Base-by-base conservation (phyloP, 2,113 vertebrate genomes). In the Cinclus cinclus region DNA sequence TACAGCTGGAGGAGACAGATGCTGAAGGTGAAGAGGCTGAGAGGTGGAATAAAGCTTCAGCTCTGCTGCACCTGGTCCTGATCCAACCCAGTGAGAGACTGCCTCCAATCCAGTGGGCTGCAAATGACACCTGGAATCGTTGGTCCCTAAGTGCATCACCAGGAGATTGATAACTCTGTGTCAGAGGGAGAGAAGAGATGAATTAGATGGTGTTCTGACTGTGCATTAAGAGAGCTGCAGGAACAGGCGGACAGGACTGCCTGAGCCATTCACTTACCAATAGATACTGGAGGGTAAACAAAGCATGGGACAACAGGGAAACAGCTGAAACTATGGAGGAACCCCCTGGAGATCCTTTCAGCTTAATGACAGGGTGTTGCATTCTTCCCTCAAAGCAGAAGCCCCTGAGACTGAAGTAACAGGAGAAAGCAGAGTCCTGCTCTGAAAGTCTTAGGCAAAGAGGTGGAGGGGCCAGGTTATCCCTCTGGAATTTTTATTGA, bases 401-500 rank as follows among this genome's bases (percentile, higher is more conserved):
- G 41, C 39, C 64, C 28, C 60, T 56, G 77, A 83, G 69, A 49
- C 11, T 60, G 65, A 52, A 52, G 58, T 69, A 87, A 89, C 65
- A 59, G 77, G 58, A 81, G 87, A 78, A 91, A 92, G 67, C 65
- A 49, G 69, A 79, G 46, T 78, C 30, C 46, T 6, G 8, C 70
- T 89, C 60, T 68, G 80, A 50, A 71, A 60, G 49, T 75, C 60
- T 87, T 46, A 69, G 63, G 55, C 56, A 60, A 89, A 86, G 74
- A 83, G 60, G 68, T 9, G 5, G 75, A 94, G 95, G 80, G 89
- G 93, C 91, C 55, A 80, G 94, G 91, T 94, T 92, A 80, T 94
- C 91, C 95, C 82, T 75, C 46, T 73, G 93, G 96, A 87, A 95
- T 91, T 95, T 95, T 94, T 92, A 94, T 92, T 31, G 4, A 44